Evolutionary conservation across 2,797 vertebrate genomes (phyloP).

Genomic region (Nannoperca australis): DNA sequence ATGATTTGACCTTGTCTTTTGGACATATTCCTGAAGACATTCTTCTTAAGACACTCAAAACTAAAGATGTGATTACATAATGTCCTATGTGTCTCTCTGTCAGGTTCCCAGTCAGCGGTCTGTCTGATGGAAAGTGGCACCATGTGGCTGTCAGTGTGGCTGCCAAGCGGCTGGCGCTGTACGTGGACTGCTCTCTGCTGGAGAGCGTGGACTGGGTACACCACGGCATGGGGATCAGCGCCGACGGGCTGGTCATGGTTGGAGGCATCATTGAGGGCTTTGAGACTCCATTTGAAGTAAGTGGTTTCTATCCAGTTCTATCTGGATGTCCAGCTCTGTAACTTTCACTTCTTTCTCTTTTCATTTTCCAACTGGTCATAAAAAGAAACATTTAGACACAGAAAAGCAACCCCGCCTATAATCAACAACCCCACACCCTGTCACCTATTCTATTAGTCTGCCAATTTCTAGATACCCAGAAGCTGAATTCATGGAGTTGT

Average conservation of each 20-base stretch:
- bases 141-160: slow-evolving; percentile 87
- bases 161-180: slow-evolving; percentile 80
- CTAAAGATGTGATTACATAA: slow-evolving; percentile 13
- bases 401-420: not conserved
- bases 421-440: not conserved
- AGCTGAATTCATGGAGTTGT: not conserved
- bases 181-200: slow-evolving; percentile 90
- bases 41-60: not conserved
- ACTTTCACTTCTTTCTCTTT: not conserved
- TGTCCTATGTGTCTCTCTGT: slow-evolving; percentile 1
- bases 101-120: slow-evolving; percentile 88
- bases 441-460: not conserved
- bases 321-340: not conserved
- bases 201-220: slow-evolving; percentile 90
- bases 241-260: slow-evolving; percentile 87
- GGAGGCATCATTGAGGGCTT: slow-evolving; percentile 88
- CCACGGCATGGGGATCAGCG: slow-evolving; percentile 83
- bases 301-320: slow-evolving; percentile 13
- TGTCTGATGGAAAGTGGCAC: slow-evolving; percentile 90
- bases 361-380: not conserved
- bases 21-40: not conserved
- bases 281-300: slow-evolving; percentile 91
- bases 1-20: not conserved
- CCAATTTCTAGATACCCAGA: not conserved
- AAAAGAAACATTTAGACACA: slow-evolving; percentile 6